Percentiles rank a stretch among this genome's conserved stretches.
Evolutionary conservation across 2,888 invertebrate genomes (phyloP).

Genomic region (Lobophora halterata): DNA sequence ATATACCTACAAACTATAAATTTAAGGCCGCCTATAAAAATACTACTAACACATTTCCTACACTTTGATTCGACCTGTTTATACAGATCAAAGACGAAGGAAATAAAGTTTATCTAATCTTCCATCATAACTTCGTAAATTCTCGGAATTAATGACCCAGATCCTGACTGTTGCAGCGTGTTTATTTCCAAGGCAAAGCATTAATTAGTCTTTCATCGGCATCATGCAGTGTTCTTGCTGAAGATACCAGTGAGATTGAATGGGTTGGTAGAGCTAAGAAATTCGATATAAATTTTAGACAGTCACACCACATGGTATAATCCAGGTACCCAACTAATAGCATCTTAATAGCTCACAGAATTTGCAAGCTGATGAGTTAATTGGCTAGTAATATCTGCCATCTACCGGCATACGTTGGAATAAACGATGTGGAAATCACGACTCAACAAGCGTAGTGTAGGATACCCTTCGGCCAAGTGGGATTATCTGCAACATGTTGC

Average conservation of each 20-base stretch:
- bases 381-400: no score
- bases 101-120: constrained; percentile 72
- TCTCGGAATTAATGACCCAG: constrained; percentile 50
- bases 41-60: constrained; percentile 75
- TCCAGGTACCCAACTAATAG: no score
- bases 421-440: no score
- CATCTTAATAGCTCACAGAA: no score
- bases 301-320: no score
- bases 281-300: no score
- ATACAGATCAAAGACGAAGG: constrained; percentile 72
- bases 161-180: constrained; percentile 33
- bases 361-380: not conserved
- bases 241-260: constrained; percentile 21
- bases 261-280: not conserved
- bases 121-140: constrained; percentile 53
- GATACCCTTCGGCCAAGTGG: no score
- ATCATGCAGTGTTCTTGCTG: constrained; percentile 29
- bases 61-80: constrained; percentile 76
- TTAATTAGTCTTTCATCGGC: constrained; percentile 36
- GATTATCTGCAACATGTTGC: no score
- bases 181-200: constrained; percentile 35
- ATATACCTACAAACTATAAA: constrained; percentile 57
- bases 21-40: constrained; percentile 74
- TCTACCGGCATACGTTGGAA: no score
- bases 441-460: no score